Conservation (phyloP, 2,888 invertebrate species). For the Nomada ruficornis region DNA sequence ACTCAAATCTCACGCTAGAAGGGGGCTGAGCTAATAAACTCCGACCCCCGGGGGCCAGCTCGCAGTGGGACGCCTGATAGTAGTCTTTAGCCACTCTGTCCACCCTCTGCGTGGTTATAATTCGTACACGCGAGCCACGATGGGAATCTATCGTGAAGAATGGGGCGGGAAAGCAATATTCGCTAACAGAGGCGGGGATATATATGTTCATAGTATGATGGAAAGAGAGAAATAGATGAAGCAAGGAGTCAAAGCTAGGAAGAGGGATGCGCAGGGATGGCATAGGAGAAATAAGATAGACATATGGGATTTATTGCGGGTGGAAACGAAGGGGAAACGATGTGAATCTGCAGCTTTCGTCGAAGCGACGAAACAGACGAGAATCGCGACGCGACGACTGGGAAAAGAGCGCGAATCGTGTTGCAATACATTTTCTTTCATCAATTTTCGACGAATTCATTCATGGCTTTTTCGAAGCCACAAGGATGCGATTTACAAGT, state of each 20-base stretch:
- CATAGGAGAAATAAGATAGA: background rate
- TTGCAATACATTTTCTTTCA: background rate
- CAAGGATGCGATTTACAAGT: background rate
- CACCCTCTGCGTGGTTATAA: slow-evolving; percentile 47
- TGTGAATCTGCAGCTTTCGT: background rate
- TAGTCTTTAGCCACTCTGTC: slow-evolving; percentile 65
- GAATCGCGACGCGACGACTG: slow-evolving; percentile 39
- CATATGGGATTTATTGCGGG: background rate
- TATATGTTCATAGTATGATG: background rate
- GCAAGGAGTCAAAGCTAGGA: background rate
- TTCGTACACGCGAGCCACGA: slow-evolving; percentile 29
- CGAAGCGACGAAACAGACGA: slow-evolving; percentile 18
- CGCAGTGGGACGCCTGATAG: slow-evolving; percentile 73
- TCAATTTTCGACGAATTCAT: slow-evolving; percentile 25
- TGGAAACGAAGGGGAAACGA: slow-evolving; percentile 15
- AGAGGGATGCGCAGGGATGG: background rate
- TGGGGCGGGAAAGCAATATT: background rate
- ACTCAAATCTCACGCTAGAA: slow-evolving; percentile 60
- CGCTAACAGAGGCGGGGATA: background rate
- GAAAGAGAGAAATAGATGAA: background rate
- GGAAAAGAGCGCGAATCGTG: slow-evolving; percentile 19
- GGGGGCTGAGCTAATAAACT: slow-evolving; percentile 79
- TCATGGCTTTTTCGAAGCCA: no score
- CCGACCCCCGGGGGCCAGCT: slow-evolving; percentile 71
- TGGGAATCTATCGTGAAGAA: slow-evolving; percentile 14